phyloP scores from a whole-genome alignment of 53 echinoderm and acorn worm species.

The Mesocentrotus franciscanus region DNA sequence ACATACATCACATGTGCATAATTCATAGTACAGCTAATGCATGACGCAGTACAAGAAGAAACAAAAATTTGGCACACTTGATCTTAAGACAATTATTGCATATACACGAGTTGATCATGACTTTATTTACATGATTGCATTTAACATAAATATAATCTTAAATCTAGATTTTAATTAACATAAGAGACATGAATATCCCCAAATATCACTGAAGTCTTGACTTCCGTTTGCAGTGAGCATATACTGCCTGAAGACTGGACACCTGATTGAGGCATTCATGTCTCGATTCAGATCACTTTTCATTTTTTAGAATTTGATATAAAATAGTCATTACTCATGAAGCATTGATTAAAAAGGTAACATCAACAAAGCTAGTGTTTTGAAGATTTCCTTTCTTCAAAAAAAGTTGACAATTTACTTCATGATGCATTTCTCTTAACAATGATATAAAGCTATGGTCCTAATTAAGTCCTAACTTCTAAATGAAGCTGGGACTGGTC shows the following conservation, averaged over 20 bases:
- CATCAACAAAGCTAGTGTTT: neutral
- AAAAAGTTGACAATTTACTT: neutral
- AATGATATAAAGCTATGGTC: neutral
- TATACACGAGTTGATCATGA: constrained; percentile 64
- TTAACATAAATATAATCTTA: constrained; percentile 19
- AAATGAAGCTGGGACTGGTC: neutral
- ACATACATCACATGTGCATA: neutral
- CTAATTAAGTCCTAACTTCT: neutral
- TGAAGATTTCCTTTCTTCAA: neutral
- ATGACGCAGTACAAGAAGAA: constrained; percentile 4
- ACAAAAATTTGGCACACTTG: constrained; percentile 58
- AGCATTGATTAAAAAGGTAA: neutral
- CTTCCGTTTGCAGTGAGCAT: neutral
- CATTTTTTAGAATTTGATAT: neutral
- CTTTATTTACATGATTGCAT: constrained; percentile 56
- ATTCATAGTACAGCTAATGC: neutral
- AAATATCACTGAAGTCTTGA: neutral
- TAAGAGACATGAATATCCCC: neutral
- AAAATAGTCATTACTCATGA: constrained; percentile 1
- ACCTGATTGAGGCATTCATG: neutral
- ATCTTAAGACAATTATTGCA: constrained; percentile 62
- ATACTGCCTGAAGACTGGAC: neutral
- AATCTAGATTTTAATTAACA: constrained; percentile 18
- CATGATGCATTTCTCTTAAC: neutral
- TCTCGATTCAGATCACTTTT: neutral